Evolutionary conservation across 2,113 vertebrate genomes (phyloP).

Genomic region (Ancistrus triradiatus): DNA sequence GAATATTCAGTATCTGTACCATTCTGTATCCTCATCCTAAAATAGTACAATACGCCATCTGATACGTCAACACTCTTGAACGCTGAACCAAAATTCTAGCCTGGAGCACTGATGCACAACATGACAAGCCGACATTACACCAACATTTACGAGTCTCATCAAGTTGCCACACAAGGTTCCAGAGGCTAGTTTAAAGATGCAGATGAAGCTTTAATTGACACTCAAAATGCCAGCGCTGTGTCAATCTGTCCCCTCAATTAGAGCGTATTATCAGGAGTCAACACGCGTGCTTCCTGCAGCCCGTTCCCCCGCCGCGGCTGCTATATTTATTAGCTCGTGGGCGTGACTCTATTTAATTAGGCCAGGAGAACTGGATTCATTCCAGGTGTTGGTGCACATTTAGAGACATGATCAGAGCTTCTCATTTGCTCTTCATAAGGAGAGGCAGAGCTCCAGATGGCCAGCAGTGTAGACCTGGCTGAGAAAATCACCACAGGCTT

Average conservation of each 20-base stretch:
- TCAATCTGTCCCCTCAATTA: conserved; percentile 39
- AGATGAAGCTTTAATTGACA: conserved; percentile 35
- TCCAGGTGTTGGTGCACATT: conserved; percentile 30
- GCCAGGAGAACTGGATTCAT: conserved; percentile 32
- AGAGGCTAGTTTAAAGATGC: neutral
- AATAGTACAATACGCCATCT: too few species aligned
- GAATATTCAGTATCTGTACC: too few species aligned
- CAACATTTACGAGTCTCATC: neutral
- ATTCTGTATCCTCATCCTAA: too few species aligned
- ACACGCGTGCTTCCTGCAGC: conserved; percentile 1
- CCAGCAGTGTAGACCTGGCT: conserved; percentile 1
- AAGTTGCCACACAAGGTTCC: neutral
- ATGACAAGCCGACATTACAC: too few species aligned
- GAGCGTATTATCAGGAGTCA: conserved; percentile 7
- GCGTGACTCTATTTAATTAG: conserved; percentile 48
- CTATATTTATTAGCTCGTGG: conserved; percentile 44
- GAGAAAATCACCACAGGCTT: conserved; percentile 18
- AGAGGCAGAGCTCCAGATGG: conserved; percentile 33
- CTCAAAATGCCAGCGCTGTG: conserved; percentile 13
- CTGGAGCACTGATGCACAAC: too few species aligned
- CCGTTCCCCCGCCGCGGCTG: conserved; percentile 20
- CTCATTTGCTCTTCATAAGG: conserved; percentile 25
- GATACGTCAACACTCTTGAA: too few species aligned
- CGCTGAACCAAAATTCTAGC: too few species aligned
- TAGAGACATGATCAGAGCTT: conserved; percentile 16